Base-by-base conservation (phyloP, 1,140 invertebrate genomes). In the Heliothis virescens region DNA sequence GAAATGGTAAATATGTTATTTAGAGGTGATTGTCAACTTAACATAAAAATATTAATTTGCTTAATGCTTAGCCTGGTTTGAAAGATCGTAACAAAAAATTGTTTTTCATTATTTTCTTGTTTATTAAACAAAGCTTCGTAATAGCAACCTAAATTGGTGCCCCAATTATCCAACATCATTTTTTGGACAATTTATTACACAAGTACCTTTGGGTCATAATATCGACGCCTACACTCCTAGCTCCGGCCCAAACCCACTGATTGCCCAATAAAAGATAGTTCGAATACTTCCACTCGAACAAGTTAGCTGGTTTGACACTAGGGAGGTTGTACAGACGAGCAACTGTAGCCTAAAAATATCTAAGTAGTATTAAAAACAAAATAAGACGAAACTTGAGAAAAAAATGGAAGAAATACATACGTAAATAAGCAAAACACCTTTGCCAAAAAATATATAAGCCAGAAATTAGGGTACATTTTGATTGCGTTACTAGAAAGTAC, bases 261-360 rank as follows among this genome's bases (percentile, higher is more conserved):
- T 79, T 79, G 76, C 76, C 62, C 41, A 79, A 79, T 79, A 79
- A 79, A 79, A 79, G 76, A 79, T 69, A 79, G 76, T 79, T 79
- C 53, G 65, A 69, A 71, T 79, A 57, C 62, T 69, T 79, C 76
- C 34, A 79, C 63, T 69, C 63, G 48, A 69, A 79, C 63, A 79
- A 69, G 29, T 71, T 59, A 50, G 53, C 18, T 57, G 18, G 65
- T 59, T 59, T 69, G 62, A 71, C 16, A 59, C 34, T 2, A 21
- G 48, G 4, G 48, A 57, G 63, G 34, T 3, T 47, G 16, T 10
- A 52, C 7, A 59, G 53, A 76, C 73, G 47, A 18, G 73, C 59
- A 47, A 76, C 55, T 48, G 26, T 59, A 41, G 11, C 2, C 15
- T 11, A 18, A 53, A 52, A 18, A 12, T 12, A 52, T 69, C n/a